Evolutionary conservation across 2,113 vertebrate genomes (phyloP).

Genomic region (Morone chrysops): DNA sequence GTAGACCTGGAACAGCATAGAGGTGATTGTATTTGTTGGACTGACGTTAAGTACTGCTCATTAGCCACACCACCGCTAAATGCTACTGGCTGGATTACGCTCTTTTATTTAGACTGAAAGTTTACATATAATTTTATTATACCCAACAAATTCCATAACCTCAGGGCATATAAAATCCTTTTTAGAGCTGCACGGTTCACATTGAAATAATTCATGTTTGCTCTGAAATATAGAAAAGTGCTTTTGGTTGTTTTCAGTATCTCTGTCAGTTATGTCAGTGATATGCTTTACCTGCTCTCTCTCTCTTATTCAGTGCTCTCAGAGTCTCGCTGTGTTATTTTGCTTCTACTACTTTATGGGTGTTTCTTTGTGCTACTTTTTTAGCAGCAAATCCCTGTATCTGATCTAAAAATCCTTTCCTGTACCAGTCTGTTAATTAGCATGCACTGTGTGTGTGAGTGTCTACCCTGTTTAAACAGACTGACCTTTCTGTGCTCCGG

Average conservation of each 20-base stretch:
- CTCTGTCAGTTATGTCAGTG: neutral
- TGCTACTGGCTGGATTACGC: constrained; percentile 22
- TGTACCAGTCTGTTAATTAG: constrained; percentile 51
- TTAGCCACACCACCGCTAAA: constrained; percentile 31
- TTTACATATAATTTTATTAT: constrained; percentile 39
- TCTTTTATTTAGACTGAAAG: constrained; percentile 43
- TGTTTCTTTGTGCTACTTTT: constrained; percentile 7
- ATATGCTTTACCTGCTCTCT: neutral
- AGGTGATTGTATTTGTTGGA: constrained; percentile 45
- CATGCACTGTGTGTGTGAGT: constrained; percentile 21
- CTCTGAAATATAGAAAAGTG: neutral
- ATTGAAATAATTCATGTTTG: constrained; percentile 7
- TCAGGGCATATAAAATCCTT: constrained; percentile 10
- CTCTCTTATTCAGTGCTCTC: neutral
- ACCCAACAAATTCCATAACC: constrained; percentile 44
- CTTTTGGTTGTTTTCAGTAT: neutral
- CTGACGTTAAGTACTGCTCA: constrained; percentile 40
- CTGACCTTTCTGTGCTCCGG: constrained; percentile 62
- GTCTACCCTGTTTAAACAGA: constrained; percentile 53
- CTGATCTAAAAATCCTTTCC: neutral
- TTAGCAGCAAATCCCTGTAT: neutral
- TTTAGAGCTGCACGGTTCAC: neutral
- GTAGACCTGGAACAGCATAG: constrained; percentile 29
- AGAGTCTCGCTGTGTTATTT: neutral
- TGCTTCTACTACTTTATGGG: neutral